Percentiles rank a stretch among this genome's conserved stretches.
Evolutionary conservation across 2,888 invertebrate species (phyloP).

Genomic region (Caenorhabditis drosophilae): DNA sequence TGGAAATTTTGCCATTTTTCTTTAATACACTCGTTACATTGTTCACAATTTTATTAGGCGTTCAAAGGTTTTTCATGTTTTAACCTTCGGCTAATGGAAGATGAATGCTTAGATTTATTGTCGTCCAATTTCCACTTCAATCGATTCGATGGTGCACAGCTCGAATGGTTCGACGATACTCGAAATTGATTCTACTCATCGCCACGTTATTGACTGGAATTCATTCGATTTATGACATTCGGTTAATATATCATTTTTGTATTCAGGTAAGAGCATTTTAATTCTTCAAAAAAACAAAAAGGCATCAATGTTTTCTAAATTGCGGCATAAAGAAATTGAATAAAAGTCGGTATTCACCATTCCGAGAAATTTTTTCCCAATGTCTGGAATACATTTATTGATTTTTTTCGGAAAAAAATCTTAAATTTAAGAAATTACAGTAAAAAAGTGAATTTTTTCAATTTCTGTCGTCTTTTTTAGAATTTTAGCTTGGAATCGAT

Average conservation of each 20-base stretch:
- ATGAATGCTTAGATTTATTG: conserved; percentile 55
- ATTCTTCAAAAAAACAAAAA: too few species aligned
- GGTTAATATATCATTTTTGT: conserved; percentile 54
- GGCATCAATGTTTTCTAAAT: too few species aligned
- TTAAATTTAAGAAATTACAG: too few species aligned
- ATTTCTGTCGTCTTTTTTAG: too few species aligned
- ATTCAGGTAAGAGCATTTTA: conserved; percentile 22
- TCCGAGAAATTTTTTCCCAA: too few species aligned
- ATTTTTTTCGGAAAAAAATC: too few species aligned
- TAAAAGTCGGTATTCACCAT: too few species aligned
- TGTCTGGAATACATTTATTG: too few species aligned
- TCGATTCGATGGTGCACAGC: conserved; percentile 48
- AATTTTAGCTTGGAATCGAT: too few species aligned
- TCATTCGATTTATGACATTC: conserved; percentile 46
- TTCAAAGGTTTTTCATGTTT: conserved; percentile 5
- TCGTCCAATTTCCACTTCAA: conserved; percentile 54
- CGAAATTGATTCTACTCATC: conserved; percentile 40
- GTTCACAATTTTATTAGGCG: conserved; percentile 46
- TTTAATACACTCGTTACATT: conserved; percentile 56
- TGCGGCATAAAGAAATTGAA: too few species aligned
- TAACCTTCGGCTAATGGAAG: too few species aligned
- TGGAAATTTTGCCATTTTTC: conserved; percentile 58
- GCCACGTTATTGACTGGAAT: conserved; percentile 35
- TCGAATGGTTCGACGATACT: conserved; percentile 37
- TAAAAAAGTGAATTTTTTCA: too few species aligned